Evolutionary conservation across 1,140 invertebrate species (phyloP).

Genomic region (Scylla paramamosain): DNA sequence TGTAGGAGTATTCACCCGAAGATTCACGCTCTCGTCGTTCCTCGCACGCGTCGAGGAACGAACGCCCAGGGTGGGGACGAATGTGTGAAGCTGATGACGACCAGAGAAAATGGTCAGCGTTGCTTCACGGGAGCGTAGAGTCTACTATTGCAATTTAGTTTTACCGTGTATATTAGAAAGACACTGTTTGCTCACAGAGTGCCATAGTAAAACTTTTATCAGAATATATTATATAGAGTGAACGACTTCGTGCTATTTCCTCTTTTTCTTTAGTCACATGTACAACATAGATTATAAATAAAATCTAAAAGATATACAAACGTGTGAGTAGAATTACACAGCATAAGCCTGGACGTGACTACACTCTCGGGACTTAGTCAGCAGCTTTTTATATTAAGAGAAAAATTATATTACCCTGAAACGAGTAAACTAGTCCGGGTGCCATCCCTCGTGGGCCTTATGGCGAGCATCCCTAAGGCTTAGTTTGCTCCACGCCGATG

Average conservation of each 20-base stretch:
- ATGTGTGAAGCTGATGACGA: neutral
- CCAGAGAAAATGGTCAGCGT: neutral
- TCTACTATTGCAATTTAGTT: neutral
- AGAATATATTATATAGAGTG: constrained; percentile 30
- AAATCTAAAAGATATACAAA: neutral
- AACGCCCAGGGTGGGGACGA: neutral
- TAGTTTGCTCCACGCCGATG: constrained; percentile 2
- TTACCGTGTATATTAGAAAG: neutral
- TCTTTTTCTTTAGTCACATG: neutral
- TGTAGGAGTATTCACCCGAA: neutral
- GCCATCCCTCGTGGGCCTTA: neutral
- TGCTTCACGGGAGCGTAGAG: neutral
- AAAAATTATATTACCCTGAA: constrained; percentile 41
- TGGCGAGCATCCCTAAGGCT: neutral
- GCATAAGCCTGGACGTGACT: neutral
- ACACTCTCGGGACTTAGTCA: neutral
- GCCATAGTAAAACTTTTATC: constrained; percentile 51
- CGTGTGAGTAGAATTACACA: neutral
- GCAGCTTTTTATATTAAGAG: neutral
- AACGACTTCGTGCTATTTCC: neutral
- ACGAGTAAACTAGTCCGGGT: constrained; percentile 36
- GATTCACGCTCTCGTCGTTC: neutral
- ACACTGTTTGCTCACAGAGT: constrained; percentile 64
- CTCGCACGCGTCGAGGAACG: neutral
- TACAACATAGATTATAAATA: neutral